phyloP scores from a whole-genome alignment of 2,888 invertebrate species.

The Phymatocera aterrima region DNA sequence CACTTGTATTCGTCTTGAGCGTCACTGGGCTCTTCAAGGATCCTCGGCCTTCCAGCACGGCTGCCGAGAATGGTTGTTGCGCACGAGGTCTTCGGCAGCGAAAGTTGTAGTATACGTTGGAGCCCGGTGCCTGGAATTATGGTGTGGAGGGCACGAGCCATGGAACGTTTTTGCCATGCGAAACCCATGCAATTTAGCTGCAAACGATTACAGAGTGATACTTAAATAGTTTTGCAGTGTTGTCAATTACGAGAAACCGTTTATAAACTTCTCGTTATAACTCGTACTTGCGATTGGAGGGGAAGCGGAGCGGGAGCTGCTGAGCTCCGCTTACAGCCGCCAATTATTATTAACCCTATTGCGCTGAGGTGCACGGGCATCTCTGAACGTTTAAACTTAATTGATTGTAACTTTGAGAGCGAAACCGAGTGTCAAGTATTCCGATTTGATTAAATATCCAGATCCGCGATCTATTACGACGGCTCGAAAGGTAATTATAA shows the following conservation, averaged over 20 bases:
- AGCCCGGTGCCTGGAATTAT: conserved; percentile 50
- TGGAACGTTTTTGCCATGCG: conserved; percentile 51
- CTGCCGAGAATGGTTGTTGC: conserved; percentile 48
- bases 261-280: not conserved
- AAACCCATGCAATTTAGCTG: conserved; percentile 27
- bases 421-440: not conserved
- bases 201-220: conserved; percentile 11
- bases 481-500: not conserved
- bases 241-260: conserved; percentile 49
- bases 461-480: not conserved
- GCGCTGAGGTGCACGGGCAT: not conserved
- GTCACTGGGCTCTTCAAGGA: conserved; percentile 39
- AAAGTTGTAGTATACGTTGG: conserved; percentile 48
- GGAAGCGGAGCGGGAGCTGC: not conserved
- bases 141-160: conserved; percentile 51
- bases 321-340: not conserved
- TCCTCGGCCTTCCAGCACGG: conserved; percentile 45
- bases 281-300: too few species aligned
- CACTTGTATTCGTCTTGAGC: conserved; percentile 52
- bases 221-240: conserved; percentile 41
- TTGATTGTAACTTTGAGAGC: not conserved
- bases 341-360: not conserved
- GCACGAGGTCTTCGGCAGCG: conserved; percentile 2
- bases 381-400: not conserved
- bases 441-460: not conserved